phyloP scores from a whole-genome alignment of 2,797 vertebrate genomes.

The Vespertilio murinus region DNA sequence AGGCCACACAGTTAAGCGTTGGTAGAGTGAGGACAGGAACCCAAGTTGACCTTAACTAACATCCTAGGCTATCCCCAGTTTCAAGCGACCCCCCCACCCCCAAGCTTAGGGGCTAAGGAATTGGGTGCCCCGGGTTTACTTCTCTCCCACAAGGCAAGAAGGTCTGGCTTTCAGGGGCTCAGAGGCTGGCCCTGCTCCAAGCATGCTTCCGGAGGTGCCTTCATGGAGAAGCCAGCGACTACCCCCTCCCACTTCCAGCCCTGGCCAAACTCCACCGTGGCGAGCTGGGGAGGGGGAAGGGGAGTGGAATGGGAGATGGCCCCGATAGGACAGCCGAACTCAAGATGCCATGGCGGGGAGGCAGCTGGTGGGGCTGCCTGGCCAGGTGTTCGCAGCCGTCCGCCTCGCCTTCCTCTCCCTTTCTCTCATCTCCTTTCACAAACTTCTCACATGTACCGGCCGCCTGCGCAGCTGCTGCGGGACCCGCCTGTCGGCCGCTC shows the following conservation, averaged over 20 bases:
- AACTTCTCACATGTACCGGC: slow-evolving; percentile 76
- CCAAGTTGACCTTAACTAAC: neutral
- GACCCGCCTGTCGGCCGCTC: slow-evolving; percentile 66
- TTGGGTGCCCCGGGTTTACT: neutral
- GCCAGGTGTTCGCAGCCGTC: slow-evolving; percentile 69
- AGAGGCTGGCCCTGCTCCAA: slow-evolving; percentile 14
- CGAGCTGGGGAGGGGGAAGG: neutral
- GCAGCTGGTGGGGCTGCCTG: slow-evolving; percentile 72
- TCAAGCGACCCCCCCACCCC: too few relatives aligned
- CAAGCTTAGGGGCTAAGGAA: neutral
- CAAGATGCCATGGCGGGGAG: slow-evolving; percentile 69
- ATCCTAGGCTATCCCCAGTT: neutral
- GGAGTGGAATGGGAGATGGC: slow-evolving; percentile 39
- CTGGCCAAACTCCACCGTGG: neutral
- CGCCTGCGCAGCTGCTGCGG: slow-evolving; percentile 75
- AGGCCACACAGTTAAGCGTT: neutral
- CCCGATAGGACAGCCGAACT: slow-evolving; percentile 24
- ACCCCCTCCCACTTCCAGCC: neutral
- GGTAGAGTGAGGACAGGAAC: neutral
- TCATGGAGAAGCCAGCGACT: neutral
- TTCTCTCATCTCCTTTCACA: slow-evolving; percentile 69
- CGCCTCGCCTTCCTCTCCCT: slow-evolving; percentile 30
- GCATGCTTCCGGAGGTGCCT: neutral
- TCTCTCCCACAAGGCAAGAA: neutral
- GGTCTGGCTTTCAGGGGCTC: neutral